A percentile compares a stretch with the other conserved stretches of the same genome.
phyloP scores from a whole-genome alignment of 2,113 vertebrate genomes.

The Micronycteris hirsuta region DNA sequence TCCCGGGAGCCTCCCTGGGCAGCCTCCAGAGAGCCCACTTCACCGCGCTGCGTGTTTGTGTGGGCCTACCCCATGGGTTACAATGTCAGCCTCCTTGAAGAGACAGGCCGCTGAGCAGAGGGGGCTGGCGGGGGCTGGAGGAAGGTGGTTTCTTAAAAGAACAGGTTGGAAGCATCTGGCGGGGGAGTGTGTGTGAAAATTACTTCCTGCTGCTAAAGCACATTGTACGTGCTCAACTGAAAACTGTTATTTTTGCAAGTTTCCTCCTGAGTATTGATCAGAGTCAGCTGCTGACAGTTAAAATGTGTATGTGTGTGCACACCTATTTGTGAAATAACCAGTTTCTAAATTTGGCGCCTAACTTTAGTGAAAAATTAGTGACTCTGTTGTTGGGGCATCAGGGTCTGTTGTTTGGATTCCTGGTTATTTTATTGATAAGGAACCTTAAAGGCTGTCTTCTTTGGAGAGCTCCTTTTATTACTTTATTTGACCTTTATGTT shows the following conservation, averaged over 20 bases:
- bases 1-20: not conserved
- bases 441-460: not conserved
- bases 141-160: not conserved
- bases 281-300: not conserved
- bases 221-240: constrained; percentile 15
- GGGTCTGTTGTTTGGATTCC: not conserved
- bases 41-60: not conserved
- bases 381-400: not conserved
- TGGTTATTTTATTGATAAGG: constrained; percentile 29
- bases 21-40: not conserved
- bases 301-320: not conserved
- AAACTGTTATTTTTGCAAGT: constrained; percentile 48
- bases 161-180: constrained; percentile 11
- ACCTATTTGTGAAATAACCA: constrained; percentile 41
- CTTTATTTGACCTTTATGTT: not conserved
- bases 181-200: not conserved
- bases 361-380: not conserved
- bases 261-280: constrained; percentile 36
- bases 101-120: not conserved
- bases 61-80: not conserved
- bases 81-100: not conserved
- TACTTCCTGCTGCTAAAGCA: constrained; percentile 23
- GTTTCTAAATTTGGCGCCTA: constrained; percentile 32
- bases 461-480: not conserved
- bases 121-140: not conserved